A percentile compares a stretch with the other conserved stretches of the same genome.
Conservation (phyloP, 1,140 invertebrate species). For the Drosophila mauritiana region DNA sequence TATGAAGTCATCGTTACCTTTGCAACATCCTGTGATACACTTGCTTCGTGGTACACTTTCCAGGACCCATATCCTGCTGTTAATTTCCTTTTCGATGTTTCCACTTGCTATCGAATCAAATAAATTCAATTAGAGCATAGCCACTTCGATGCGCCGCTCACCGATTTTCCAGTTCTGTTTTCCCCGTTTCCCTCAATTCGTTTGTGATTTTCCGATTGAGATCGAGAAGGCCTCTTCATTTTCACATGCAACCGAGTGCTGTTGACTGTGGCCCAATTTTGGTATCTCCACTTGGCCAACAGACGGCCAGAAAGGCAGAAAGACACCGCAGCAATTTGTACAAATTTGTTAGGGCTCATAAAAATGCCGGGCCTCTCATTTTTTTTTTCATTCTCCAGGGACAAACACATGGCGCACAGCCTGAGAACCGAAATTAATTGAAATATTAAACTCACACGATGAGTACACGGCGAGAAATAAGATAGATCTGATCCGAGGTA, state of each 20-base stretch:
- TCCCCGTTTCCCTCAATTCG: neutral
- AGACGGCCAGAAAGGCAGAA: conserved; percentile 19
- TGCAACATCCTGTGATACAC: too few species aligned
- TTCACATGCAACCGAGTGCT: conserved; percentile 28
- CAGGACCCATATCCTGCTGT: too few species aligned
- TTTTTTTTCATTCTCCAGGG: conserved; percentile 4
- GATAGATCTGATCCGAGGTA: neutral
- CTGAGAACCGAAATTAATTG: conserved; percentile 61
- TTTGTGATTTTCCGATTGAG: conserved; percentile 40
- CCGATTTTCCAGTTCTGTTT: conserved; percentile 22
- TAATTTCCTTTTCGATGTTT: neutral
- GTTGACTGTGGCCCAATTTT: conserved; percentile 57
- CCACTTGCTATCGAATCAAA: conserved; percentile 24
- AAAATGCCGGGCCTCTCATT: conserved; percentile 56
- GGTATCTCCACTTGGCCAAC: conserved; percentile 53
- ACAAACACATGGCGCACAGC: conserved; percentile 64
- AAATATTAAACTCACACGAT: conserved; percentile 57
- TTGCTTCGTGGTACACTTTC: too few species aligned
- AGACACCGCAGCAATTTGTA: conserved; percentile 72
- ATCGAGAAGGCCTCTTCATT: conserved; percentile 24
- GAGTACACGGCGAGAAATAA: conserved; percentile 13
- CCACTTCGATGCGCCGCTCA: conserved; percentile 39
- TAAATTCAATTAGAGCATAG: conserved; percentile 53
- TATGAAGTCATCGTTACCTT: too few species aligned
- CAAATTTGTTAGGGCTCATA: conserved; percentile 77